phyloP scores from a whole-genome alignment of 1,140 invertebrate species.

The Formica selysi region DNA sequence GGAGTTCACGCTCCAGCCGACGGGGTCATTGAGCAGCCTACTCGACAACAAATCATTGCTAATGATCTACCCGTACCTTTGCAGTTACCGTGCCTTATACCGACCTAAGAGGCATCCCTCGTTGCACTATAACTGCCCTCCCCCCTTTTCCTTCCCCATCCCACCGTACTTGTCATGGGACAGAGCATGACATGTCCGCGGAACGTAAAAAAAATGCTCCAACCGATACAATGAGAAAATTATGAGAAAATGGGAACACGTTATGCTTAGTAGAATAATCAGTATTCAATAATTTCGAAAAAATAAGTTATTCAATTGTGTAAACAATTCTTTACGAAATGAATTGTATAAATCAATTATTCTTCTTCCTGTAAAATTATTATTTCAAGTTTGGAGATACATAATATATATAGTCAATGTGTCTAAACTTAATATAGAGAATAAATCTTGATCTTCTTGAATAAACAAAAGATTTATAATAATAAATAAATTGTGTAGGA shows the following conservation, averaged over 20 bases:
- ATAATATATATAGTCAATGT: neutral
- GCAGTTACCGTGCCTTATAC: slow-evolving; percentile 80
- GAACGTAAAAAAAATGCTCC: neutral
- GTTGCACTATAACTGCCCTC: slow-evolving; percentile 48
- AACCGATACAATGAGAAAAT: neutral
- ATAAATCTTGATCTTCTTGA: neutral
- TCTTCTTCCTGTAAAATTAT: neutral
- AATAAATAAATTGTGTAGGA: neutral
- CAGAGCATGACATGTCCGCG: slow-evolving; percentile 22
- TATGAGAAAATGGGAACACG: neutral
- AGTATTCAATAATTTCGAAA: neutral
- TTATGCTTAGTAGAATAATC: neutral
- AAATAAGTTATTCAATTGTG: neutral
- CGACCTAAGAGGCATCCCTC: slow-evolving; percentile 63
- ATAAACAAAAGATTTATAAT: slow-evolving; percentile 1
- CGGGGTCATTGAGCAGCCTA: slow-evolving; percentile 86
- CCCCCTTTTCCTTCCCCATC: neutral
- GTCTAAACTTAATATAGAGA: neutral
- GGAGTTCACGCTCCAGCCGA: slow-evolving; percentile 81
- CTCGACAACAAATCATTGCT: slow-evolving; percentile 87
- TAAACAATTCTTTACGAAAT: neutral
- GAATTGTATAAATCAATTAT: neutral
- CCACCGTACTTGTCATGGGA: neutral
- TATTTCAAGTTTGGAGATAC: neutral
- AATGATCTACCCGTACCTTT: slow-evolving; percentile 85